These are phyloP conservation scores for Hylomyscus alleni DNA, from an alignment of 2,797 vertebrate species.

Conservation along the genomic window DNA sequence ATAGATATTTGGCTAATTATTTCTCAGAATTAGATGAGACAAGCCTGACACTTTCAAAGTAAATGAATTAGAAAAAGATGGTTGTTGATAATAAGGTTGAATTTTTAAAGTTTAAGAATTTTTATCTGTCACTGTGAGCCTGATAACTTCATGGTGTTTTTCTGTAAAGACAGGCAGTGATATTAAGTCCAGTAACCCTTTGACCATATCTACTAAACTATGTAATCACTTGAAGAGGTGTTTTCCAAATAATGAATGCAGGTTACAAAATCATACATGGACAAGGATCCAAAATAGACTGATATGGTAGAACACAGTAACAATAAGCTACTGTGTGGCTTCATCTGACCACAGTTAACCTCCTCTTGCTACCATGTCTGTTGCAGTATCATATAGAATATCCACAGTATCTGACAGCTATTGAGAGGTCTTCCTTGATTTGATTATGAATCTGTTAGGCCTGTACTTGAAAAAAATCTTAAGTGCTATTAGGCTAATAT, in stretches of 20 bases:
- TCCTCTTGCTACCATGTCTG: background rate
- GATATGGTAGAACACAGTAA: background rate
- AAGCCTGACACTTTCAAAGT: background rate
- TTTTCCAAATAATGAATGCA: slow-evolving; percentile 49
- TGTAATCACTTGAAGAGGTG: background rate
- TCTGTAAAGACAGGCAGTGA: background rate
- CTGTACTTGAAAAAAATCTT: background rate
- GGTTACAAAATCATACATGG: background rate
- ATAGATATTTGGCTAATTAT: background rate
- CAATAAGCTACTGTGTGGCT: background rate
- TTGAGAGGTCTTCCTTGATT: background rate
- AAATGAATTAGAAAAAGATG: background rate
- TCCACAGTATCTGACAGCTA: background rate
- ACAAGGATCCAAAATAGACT: background rate
- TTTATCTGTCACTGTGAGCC: background rate
- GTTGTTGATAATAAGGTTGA: background rate
- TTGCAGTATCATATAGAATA: background rate
- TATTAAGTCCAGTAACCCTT: background rate
- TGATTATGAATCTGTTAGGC: background rate
- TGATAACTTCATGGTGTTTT: background rate
- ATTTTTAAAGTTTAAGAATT: background rate
- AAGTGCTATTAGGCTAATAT: background rate
- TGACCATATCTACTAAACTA: background rate
- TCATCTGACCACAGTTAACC: background rate
- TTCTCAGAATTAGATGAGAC: background rate